phyloP scores from a whole-genome alignment of 2,113 vertebrate genomes.

The Channa maculata region DNA sequence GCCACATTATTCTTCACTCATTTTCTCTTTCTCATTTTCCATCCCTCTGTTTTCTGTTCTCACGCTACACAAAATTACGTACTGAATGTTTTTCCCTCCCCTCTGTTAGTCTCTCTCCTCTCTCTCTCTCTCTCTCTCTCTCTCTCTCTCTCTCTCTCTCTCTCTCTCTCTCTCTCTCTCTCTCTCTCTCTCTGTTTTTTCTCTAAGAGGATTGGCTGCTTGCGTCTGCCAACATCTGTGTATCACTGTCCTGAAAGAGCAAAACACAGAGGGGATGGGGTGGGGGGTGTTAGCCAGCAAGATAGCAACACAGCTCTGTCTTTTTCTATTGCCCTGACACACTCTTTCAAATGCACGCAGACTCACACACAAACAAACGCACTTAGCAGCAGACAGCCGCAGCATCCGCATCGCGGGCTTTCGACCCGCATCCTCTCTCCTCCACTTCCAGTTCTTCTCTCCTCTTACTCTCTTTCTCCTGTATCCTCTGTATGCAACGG shows the following conservation, averaged over 20 bases:
- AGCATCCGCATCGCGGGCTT: slow-evolving; percentile 70
- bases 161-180: slow-evolving; percentile 3
- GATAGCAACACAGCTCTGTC: slow-evolving; percentile 68
- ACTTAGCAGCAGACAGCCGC: slow-evolving; percentile 64
- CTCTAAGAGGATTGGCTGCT: slow-evolving; percentile 81
- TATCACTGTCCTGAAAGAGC: slow-evolving; percentile 78
- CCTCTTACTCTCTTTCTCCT: slow-evolving; percentile 35
- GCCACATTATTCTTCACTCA: slow-evolving; percentile 5
- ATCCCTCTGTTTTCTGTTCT: slow-evolving; percentile 19
- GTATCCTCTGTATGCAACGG: slow-evolving; percentile 56
- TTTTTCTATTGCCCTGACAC: slow-evolving; percentile 55
- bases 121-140: background rate
- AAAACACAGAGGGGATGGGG: slow-evolving; percentile 72
- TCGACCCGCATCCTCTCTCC: slow-evolving; percentile 59
- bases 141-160: slow-evolving; percentile 6
- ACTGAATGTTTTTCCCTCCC: slow-evolving; percentile 6
- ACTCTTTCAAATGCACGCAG: slow-evolving; percentile 15
- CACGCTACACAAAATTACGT: slow-evolving; percentile 59
- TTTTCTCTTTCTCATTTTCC: background rate
- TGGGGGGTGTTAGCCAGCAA: slow-evolving; percentile 59
- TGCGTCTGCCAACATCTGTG: slow-evolving; percentile 75
- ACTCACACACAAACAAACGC: slow-evolving; percentile 24
- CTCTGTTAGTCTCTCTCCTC: background rate
- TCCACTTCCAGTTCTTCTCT: slow-evolving; percentile 35
- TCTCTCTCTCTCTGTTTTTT: slow-evolving; percentile 35